Base-by-base conservation (phyloP, 2,888 invertebrate genomes). In the Orthonychiurus folsomi region DNA sequence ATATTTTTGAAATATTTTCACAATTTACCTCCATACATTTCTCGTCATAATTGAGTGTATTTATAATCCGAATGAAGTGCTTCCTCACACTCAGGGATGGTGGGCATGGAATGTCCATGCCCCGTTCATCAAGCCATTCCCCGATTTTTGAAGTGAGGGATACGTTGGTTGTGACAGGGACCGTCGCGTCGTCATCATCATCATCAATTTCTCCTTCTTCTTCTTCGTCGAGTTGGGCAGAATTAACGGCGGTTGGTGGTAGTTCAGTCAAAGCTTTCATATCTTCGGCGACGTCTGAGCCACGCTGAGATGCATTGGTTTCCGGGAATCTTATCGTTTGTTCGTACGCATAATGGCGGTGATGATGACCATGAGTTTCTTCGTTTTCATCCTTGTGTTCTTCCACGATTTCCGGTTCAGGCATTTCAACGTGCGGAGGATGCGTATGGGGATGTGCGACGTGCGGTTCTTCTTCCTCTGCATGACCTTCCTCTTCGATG, bases 21-120 rank as follows among this genome's bases (percentile, higher is more conserved):
- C 54, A 3, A 20, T 21, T 20, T 20, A 62, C 60, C 56, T 63
- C 60, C 56, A 63, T 52, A n/a, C 37, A 21, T 53, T 63, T 63
- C 20, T 60, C 57, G 50, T 63, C 63, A 50, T 63, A 63, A 26
- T 63, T 57, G 15, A 63, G 37, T 2, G 63, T 63, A 58, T 63
- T 63, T 26, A 63, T 60, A 2, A 63, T 25, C 1, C 50, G 52
- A 1, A 63, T 50, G 20, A 63, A 63, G 23, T 63, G 63, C 26
- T 47, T 56, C 37, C 50, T 23, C 12, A n/a, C 47, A 15, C 59
- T 37, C 2, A 50, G 3, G 25, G 48, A 50, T 21, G 5, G 5
- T 15, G n/a, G 47, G 3, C 50, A 23, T 3, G 21, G 18, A 37
- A 3, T 20, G 3, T 50, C 59, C 21, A 47, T 57, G 27, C 37